Conservation (phyloP, 2,113 vertebrate genomes). For the Scalopus aquaticus region DNA sequence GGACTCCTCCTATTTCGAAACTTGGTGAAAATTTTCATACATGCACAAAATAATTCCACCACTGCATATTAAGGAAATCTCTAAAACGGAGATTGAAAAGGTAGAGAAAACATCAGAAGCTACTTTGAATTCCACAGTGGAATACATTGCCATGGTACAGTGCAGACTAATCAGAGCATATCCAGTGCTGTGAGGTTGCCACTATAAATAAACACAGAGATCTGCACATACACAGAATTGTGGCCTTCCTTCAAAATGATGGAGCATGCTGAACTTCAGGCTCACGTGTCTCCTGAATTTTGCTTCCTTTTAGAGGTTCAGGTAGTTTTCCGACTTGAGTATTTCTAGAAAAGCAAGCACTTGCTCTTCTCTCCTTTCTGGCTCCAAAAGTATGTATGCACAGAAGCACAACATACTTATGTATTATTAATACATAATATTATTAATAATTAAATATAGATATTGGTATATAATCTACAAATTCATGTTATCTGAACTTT, state of each 20-base stretch:
- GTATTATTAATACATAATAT: not conserved
- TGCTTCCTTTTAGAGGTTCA: not conserved
- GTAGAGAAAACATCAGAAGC: not conserved
- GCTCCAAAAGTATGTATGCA: not conserved
- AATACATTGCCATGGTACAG: slow-evolving; percentile 40
- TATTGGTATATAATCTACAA: not conserved
- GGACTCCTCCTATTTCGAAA: not conserved
- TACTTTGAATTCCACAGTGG: slow-evolving; percentile 33
- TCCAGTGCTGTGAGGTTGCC: slow-evolving; percentile 14
- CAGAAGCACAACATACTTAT: not conserved
- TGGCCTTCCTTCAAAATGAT: slow-evolving; percentile 31
- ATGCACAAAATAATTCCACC: slow-evolving; percentile 33
- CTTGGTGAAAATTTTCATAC: slow-evolving; percentile 41
- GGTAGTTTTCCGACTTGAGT: not conserved
- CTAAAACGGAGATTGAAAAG: slow-evolving; percentile 43
- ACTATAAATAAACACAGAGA: slow-evolving; percentile 52
- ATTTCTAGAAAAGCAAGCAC: slow-evolving; percentile 15
- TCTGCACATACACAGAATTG: not conserved
- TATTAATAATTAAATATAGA: not conserved
- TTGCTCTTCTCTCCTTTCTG: not conserved
- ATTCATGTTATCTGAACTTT: not conserved
- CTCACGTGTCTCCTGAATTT: not conserved
- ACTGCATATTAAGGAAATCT: slow-evolving; percentile 15
- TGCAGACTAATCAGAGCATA: slow-evolving; percentile 58
- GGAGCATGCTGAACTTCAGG: not conserved